Evolutionary conservation across 2,113 vertebrate genomes (phyloP).

Genomic region (Pseudonaja textilis): DNA sequence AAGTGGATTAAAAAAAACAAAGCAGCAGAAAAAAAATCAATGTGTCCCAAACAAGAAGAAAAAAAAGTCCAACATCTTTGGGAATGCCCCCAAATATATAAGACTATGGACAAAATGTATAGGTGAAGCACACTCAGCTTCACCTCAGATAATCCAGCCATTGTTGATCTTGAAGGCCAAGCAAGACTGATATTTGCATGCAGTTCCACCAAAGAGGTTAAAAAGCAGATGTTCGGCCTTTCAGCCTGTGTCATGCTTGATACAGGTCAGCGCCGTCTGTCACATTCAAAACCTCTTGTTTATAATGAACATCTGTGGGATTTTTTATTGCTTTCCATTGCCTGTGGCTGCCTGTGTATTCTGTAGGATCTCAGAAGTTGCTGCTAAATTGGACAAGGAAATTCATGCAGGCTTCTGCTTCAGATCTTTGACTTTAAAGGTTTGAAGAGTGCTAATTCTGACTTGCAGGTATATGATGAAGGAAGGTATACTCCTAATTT

Average conservation of each 20-base stretch:
- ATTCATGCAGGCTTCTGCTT: background rate
- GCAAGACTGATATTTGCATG: background rate
- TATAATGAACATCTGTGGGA: background rate
- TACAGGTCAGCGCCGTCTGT: background rate
- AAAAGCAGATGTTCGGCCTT: background rate
- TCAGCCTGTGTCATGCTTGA: background rate
- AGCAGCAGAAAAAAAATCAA: background rate
- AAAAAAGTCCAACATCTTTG: background rate
- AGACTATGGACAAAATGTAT: background rate
- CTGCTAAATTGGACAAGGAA: background rate
- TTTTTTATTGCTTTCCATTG: background rate
- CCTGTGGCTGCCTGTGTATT: background rate
- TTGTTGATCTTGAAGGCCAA: conserved; percentile 1
- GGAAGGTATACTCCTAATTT: background rate
- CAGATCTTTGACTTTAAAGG: background rate
- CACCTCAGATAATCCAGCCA: background rate
- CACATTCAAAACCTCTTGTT: background rate
- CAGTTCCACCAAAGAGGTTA: conserved; percentile 16
- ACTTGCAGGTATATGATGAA: background rate
- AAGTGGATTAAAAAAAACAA: background rate
- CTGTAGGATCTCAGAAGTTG: background rate
- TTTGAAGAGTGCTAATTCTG: background rate
- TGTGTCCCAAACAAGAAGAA: background rate
- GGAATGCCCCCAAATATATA: background rate
- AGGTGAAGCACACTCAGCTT: background rate